Evolutionary conservation across 2,113 vertebrate genomes (phyloP).

Genomic region (Heloderma charlesbogerti): DNA sequence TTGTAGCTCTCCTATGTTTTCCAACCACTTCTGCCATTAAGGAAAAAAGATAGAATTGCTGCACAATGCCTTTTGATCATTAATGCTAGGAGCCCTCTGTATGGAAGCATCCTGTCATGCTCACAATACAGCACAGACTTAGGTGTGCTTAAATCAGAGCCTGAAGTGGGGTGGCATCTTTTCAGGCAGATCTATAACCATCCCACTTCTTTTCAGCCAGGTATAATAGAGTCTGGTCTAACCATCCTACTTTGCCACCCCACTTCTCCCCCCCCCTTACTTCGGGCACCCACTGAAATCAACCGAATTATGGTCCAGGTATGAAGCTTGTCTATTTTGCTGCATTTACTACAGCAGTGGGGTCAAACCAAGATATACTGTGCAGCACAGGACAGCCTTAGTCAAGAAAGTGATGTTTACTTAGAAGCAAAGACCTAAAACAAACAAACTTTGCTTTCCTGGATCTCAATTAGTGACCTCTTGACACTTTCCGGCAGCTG

Average conservation of each 20-base stretch:
- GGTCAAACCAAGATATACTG: not conserved
- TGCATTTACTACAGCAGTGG: not conserved
- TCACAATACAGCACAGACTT: not conserved
- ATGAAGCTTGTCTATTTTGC: not conserved
- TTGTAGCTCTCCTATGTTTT: no score
- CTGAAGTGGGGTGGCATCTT: not conserved
- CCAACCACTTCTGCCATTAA: no score
- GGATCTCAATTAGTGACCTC: not conserved
- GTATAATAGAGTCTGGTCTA: not conserved
- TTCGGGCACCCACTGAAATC: not conserved
- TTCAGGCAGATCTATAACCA: not conserved
- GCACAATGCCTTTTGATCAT: no score
- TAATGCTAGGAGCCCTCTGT: no score
- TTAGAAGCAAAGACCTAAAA: conserved; percentile 4
- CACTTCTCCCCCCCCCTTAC: not conserved
- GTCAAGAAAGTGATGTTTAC: conserved; percentile 16
- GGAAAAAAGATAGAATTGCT: no score
- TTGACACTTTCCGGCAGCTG: not conserved
- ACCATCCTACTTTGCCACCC: not conserved
- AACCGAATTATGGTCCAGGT: not conserved
- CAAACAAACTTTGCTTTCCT: not conserved
- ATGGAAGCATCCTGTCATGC: no score
- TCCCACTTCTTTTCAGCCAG: not conserved
- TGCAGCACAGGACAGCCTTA: not conserved
- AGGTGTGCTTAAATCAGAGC: not conserved